Base-by-base conservation (phyloP, 1,140 invertebrate species). In the Listronotus oregonensis region DNA sequence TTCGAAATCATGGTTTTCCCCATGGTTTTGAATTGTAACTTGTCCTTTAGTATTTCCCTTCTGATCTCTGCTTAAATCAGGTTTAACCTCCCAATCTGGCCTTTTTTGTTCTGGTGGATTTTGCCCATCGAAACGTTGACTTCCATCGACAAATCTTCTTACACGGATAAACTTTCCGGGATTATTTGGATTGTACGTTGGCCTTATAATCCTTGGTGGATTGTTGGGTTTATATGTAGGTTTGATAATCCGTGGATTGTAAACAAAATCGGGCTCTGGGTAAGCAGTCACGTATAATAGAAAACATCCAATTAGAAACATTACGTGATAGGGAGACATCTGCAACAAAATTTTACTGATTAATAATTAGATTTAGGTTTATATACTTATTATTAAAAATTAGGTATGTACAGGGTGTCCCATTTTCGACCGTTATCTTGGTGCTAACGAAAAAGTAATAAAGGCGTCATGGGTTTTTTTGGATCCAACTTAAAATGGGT, bases 1-100 rank as follows among this genome's bases (percentile, higher is more conserved):
- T 4, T 69, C 46, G 17, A 71, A 43, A 32, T 71, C 69, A 34
- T 71, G 66, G 27, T 71, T 57, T 4, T 56, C 12, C 49, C 69
- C 69, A 32, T 68, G 56, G 4, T 63, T 67, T 50, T 71, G 27
- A 0, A 71, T 43, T 11, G 49, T 32, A 12, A 71, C 15, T 1
- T 49, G 12, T 0, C 62, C 55, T 6, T 37, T 65, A 0, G 62
- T 64, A 34, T 71, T 71, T 0, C 69, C 69, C 8, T 51, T 39
- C 37, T 68, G 56, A 21, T 66, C 69, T 9, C 69, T 34, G 15
- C 27, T 42, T 10, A 68, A 27, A 21, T 64, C 52, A 8, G 66
- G 69, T 31, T 58, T 59, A 8, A 71, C 52, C 44, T 68, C 57
- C 69, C 69, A 71, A 8, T 21, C 51, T 6, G 37, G 17, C 10